phyloP scores from a whole-genome alignment of 2,797 vertebrate species.

The Sciurus vulgaris region DNA sequence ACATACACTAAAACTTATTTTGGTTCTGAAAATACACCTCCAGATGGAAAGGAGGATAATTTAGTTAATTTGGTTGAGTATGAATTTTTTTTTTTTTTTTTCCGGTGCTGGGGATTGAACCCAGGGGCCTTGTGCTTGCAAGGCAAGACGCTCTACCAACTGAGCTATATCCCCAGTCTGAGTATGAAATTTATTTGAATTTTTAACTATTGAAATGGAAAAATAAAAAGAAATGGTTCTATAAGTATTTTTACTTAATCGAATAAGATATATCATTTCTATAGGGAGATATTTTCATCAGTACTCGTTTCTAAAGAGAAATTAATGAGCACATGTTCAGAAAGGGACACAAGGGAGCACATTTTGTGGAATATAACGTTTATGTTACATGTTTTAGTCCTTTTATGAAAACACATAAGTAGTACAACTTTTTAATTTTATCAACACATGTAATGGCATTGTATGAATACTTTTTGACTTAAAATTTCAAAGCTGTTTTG shows the following conservation, averaged over 20 bases:
- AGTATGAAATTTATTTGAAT: neutral
- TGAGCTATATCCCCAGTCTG: too few relatives aligned
- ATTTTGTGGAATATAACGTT: neutral
- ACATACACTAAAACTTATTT: neutral
- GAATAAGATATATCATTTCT: neutral
- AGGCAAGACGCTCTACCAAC: too few relatives aligned
- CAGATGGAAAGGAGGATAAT: neutral
- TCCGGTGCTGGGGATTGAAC: too few relatives aligned
- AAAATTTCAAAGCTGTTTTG: neutral
- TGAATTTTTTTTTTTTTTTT: too few relatives aligned
- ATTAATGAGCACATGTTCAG: neutral
- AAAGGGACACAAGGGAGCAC: too few relatives aligned
- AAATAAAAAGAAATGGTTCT: neutral
- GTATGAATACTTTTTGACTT: neutral
- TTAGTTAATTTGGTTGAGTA: neutral
- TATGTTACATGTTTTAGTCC: neutral
- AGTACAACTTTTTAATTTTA: neutral
- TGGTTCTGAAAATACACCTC: neutral
- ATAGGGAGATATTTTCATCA: neutral
- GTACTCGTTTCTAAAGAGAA: neutral
- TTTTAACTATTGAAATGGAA: neutral
- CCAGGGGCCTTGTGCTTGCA: too few relatives aligned
- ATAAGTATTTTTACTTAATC: neutral
- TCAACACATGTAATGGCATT: neutral
- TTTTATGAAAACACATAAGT: neutral